Evolutionary conservation across 2,797 vertebrate species (phyloP).

Genomic region (Pygocentrus nattereri): DNA sequence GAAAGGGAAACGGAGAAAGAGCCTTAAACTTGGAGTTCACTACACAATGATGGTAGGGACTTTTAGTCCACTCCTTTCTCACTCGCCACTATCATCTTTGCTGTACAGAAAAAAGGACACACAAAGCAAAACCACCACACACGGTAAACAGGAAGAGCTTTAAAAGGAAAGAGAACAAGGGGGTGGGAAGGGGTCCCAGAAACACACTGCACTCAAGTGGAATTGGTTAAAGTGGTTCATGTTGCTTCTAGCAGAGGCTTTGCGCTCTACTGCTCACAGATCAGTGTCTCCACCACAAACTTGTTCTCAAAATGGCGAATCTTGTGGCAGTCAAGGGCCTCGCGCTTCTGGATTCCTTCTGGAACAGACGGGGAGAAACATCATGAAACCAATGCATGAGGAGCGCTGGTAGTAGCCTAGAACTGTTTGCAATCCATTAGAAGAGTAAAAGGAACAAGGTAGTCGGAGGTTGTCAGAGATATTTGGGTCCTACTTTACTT

Average conservation of each 20-base stretch:
- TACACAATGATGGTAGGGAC: conserved; percentile 34
- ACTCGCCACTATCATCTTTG: conserved; percentile 27
- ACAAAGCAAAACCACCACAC: conserved; percentile 32
- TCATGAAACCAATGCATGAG: too few species aligned
- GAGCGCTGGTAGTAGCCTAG: too few species aligned
- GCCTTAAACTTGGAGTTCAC: conserved; percentile 21
- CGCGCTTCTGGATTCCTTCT: conserved; percentile 94
- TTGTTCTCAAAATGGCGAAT: conserved; percentile 92
- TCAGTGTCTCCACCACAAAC: conserved; percentile 89
- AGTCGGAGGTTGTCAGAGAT: too few species aligned
- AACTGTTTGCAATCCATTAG: too few species aligned
- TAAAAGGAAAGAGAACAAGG: conserved; percentile 46
- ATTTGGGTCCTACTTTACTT: too few species aligned
- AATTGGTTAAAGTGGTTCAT: conserved; percentile 47
- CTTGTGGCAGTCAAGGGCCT: conserved; percentile 84
- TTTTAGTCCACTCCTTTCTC: conserved; percentile 35
- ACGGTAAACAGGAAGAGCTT: conserved; percentile 48
- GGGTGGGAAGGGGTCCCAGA: conserved; percentile 14
- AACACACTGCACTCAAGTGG: conserved; percentile 48
- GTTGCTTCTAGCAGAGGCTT: background rate
- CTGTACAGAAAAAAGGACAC: conserved; percentile 57
- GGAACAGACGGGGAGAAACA: background rate
- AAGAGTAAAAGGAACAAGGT: too few species aligned
- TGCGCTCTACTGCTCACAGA: conserved; percentile 84
- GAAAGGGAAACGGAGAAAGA: conserved; percentile 32